Percentiles rank a stretch among this genome's conserved stretches.
These are phyloP conservation scores for Torymus texanus DNA, from an alignment of 2,888 invertebrate species.

Conservation along the genomic window DNA sequence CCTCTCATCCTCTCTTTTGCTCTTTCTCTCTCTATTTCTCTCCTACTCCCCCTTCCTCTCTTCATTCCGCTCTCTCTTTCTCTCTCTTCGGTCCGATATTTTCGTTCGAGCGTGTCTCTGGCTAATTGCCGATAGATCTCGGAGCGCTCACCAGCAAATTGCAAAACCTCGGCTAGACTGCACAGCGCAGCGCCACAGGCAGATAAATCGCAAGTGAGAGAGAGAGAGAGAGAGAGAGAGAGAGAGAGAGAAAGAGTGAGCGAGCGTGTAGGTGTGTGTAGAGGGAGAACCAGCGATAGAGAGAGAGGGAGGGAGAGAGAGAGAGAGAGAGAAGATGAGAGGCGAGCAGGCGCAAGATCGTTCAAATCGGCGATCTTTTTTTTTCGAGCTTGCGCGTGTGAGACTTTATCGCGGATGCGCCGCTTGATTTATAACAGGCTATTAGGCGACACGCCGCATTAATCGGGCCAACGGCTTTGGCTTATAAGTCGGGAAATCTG, in stretches of 20 bases:
- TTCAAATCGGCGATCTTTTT: not conserved
- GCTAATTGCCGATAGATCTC: conserved; percentile 54
- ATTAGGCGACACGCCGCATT: conserved; percentile 45
- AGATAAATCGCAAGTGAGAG: conserved; percentile 37
- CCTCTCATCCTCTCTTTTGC: too few relatives aligned
- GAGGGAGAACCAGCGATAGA: conserved; percentile 33
- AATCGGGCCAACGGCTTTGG: conserved; percentile 38
- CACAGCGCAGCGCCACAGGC: conserved; percentile 5
- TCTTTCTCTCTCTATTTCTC: too few relatives aligned
- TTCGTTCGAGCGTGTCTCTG: conserved; percentile 40
- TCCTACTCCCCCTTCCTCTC: too few relatives aligned
- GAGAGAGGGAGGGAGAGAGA: conserved; percentile 23
- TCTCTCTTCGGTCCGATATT: conserved; percentile 7
- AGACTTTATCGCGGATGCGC: conserved; percentile 37
- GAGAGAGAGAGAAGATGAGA: not conserved
- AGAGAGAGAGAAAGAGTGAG: not conserved
- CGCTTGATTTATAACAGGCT: conserved; percentile 45
- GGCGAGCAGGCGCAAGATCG: not conserved
- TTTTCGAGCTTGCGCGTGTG: not conserved
- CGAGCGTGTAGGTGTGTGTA: not conserved
- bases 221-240: too few relatives aligned
- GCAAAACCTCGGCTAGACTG: conserved; percentile 31
- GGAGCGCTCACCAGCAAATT: conserved; percentile 28
- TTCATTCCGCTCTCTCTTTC: too few relatives aligned
- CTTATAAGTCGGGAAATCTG: conserved; percentile 12